Conservation (phyloP, 1,140 invertebrate genomes). For the Macrosteles quadrilineatus region DNA sequence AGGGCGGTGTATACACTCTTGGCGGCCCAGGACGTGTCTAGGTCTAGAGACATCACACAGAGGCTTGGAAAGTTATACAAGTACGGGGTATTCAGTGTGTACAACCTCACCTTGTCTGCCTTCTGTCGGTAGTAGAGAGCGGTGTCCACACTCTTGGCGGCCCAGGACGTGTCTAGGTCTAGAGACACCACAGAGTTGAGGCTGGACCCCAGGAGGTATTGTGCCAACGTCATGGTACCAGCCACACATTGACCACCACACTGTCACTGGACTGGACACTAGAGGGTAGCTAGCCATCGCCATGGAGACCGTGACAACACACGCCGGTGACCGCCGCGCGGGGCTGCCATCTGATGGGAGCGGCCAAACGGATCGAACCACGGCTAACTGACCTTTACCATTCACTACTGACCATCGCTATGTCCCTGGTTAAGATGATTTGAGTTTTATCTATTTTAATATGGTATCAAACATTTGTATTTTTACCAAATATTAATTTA, state of each 20-base stretch:
- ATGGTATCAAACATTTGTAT: no score
- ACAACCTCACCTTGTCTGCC: no score
- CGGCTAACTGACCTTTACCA: no score
- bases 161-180: constrained; percentile 40
- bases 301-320: neutral
- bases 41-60: no score
- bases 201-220: constrained; percentile 31
- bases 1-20: no score
- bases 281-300: neutral
- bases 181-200: constrained; percentile 37
- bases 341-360: neutral
- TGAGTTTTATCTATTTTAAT: no score
- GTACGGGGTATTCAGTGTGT: no score
- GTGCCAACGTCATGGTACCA: neutral
- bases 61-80: no score
- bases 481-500: no score
- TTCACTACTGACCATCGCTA: no score
- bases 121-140: constrained; percentile 26
- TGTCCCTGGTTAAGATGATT: no score
- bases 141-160: constrained; percentile 37
- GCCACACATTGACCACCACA: neutral
- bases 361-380: neutral
- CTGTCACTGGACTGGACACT: neutral
- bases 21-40: no score
- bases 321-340: neutral